A percentile compares a stretch with the other conserved stretches of the same genome.
phyloP scores from a whole-genome alignment of 2,113 vertebrate species.

The Sorex araneus region DNA sequence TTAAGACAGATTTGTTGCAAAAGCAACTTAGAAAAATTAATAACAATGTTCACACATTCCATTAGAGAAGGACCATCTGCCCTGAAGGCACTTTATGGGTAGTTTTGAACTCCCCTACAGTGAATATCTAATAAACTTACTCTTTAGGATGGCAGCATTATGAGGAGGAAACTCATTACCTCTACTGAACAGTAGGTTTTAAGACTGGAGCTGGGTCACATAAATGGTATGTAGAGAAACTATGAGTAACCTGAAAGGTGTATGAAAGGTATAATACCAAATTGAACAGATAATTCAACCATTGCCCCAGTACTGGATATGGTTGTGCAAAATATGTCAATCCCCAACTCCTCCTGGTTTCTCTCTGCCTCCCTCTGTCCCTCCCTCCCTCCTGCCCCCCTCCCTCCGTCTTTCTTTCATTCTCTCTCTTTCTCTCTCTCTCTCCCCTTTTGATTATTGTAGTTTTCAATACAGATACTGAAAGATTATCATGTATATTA shows the following conservation, averaged over 20 bases:
- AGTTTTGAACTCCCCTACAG: background rate
- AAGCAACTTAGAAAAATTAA: slow-evolving; percentile 30
- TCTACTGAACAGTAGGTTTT: background rate
- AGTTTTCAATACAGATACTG: too few relatives aligned
- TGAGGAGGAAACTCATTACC: background rate
- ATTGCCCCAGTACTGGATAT: background rate
- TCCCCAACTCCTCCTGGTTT: too few relatives aligned
- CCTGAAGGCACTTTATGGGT: background rate
- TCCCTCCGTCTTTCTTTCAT: too few relatives aligned
- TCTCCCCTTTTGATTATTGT: too few relatives aligned
- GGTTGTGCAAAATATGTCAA: background rate
- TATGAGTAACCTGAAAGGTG: background rate
- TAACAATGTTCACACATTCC: background rate
- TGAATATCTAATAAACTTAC: background rate
- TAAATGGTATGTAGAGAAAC: background rate
- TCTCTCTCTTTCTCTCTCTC: too few relatives aligned
- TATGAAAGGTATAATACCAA: background rate
- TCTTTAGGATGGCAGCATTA: background rate
- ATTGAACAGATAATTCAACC: background rate
- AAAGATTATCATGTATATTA: too few relatives aligned
- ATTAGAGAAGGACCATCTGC: background rate
- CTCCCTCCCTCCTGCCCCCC: too few relatives aligned
- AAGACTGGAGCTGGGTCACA: background rate
- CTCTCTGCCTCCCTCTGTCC: too few relatives aligned
- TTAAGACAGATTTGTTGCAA: slow-evolving; percentile 7